Evolutionary conservation across 1,140 invertebrate genomes (phyloP), one percentile per base, ranked within the genome.

Genomic region (Limonius californicus): DNA sequence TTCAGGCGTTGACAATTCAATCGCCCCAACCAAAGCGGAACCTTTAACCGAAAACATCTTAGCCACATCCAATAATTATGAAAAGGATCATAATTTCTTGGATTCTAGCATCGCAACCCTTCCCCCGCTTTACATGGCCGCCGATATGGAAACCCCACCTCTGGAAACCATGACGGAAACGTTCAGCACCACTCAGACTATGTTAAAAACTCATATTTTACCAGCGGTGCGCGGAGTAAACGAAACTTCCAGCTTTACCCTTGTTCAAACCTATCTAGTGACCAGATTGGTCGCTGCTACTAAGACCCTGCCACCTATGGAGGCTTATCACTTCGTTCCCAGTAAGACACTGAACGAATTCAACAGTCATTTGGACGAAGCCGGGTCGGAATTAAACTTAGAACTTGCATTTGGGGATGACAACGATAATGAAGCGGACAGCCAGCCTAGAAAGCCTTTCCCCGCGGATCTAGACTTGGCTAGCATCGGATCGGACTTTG

Each of bases 291-390:
- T 95, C 0, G 92, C 90, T 0, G 91, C 92, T 0, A 91, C 89
- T 0, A 94, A 94, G 74, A 95, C 92, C 0, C 74, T 94, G 20
- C 92, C 91, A 8, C 91, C 92, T 0, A 86, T 90, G 81, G 90
- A 93, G 71, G 86, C 88, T 21, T 93, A 90, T 76, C 89, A 92
- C 65, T 92, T 92, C 69, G 88, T 90, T 20, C 90, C 90, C 0
- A 91, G 89, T 62, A 92, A 92, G 75, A 91, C 90, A 1, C 79
- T 94, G 11, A 93, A 91, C 66, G 92, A 95, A 74, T 93, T 94
- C 75, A 92, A 93, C 65, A 91, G 89, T 50, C 86, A 87, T 45
- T 78, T 92, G 21, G 89, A 94, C 71, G 90, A 93, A 78, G 90
- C 91, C n/a, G 91, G 90, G 1, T 92, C 90, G 1, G 91, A 94